Evolutionary conservation across 2,888 invertebrate genomes (phyloP).

Genomic region (Patella depressa): DNA sequence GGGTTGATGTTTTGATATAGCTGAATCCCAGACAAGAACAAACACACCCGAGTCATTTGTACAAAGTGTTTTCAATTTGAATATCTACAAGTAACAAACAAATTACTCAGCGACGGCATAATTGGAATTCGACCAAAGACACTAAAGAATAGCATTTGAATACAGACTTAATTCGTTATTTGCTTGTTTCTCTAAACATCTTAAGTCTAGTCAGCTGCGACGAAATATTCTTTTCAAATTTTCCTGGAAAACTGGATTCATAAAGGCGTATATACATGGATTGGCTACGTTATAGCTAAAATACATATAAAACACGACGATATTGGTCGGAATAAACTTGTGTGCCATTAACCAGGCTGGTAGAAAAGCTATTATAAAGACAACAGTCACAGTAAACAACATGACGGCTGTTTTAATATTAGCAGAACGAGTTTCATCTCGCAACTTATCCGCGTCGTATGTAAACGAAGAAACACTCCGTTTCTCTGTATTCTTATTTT

Average conservation of each 20-base stretch:
- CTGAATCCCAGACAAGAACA: no score
- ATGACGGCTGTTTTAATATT: slow-evolving; percentile 70
- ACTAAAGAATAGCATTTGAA: no score
- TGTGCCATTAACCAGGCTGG: slow-evolving; percentile 69
- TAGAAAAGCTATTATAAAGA: slow-evolving; percentile 68
- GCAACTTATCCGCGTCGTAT: slow-evolving; percentile 34
- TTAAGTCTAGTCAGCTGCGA: slow-evolving; percentile 7
- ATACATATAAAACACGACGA: slow-evolving; percentile 68
- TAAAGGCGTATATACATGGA: slow-evolving; percentile 70
- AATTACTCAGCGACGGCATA: no score
- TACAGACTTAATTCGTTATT: no score
- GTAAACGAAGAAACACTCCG: background rate
- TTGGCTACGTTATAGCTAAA: slow-evolving; percentile 70
- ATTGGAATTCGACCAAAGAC: no score
- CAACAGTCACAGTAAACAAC: slow-evolving; percentile 69
- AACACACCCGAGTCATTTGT: no score
- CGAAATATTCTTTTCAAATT: slow-evolving; percentile 51
- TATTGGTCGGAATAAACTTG: slow-evolving; percentile 51
- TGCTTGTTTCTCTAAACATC: no score
- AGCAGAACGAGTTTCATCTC: slow-evolving; percentile 56
- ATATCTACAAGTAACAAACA: no score
- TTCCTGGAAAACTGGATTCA: slow-evolving; percentile 67
- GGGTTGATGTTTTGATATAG: no score
- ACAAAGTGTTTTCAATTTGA: no score
- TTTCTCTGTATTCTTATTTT: background rate